These are phyloP conservation scores for Drosophila erecta DNA, from an alignment of 1,140 invertebrate genomes.

Conservation along the genomic window DNA sequence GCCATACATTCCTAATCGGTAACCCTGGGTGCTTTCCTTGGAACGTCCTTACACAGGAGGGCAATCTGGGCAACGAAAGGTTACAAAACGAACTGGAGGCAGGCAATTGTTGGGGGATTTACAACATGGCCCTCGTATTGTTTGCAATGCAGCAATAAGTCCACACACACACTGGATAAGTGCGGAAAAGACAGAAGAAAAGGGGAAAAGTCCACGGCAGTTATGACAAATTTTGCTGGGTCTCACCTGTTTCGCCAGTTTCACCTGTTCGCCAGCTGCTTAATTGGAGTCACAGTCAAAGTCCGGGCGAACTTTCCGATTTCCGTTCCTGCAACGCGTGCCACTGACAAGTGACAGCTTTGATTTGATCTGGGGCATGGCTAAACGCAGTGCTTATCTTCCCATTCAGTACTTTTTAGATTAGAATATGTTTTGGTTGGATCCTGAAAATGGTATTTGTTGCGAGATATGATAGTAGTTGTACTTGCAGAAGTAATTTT, in stretches of 20 bases:
- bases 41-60: constrained; percentile 31
- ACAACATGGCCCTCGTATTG: constrained; percentile 20
- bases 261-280: constrained; percentile 13
- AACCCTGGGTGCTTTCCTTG: constrained; percentile 47
- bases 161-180: constrained; percentile 8
- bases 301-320: constrained; percentile 30
- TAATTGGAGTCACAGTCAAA: constrained; percentile 51
- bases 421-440: not conserved
- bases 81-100: constrained; percentile 25
- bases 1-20: constrained; percentile 29
- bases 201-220: constrained; percentile 9
- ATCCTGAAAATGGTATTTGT: not conserved
- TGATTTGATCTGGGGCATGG: constrained; percentile 43
- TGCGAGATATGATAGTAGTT: too few species aligned
- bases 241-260: constrained; percentile 22
- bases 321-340: constrained; percentile 19
- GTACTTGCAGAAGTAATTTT: too few species aligned
- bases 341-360: constrained; percentile 48
- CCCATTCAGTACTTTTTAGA: not conserved
- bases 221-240: constrained; percentile 18
- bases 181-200: constrained; percentile 5
- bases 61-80: constrained; percentile 18
- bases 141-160: constrained; percentile 26
- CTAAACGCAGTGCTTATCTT: not conserved
- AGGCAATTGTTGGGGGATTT: constrained; percentile 63